These are phyloP conservation scores for Diorhabda elongata DNA, from an alignment of 1,140 invertebrate species.

Conservation along the genomic window DNA sequence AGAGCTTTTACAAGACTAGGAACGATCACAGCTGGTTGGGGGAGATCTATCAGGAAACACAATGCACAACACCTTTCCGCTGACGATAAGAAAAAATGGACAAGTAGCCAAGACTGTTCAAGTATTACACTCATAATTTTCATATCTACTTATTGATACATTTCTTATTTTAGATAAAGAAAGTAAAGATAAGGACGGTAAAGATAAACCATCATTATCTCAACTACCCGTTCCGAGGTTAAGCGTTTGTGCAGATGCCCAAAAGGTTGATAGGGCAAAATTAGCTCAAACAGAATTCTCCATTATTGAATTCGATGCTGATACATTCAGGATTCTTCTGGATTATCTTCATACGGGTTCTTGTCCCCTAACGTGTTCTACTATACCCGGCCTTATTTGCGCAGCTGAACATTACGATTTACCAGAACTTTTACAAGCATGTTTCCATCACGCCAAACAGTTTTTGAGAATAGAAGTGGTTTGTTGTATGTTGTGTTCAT, in stretches of 20 bases:
- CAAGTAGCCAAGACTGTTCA: constrained; percentile 86
- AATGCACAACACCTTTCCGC: constrained; percentile 65
- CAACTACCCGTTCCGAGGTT: constrained; percentile 78
- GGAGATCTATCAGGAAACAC: constrained; percentile 72
- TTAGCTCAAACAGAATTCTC: constrained; percentile 91
- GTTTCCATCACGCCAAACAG: constrained; percentile 93
- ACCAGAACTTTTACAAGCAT: constrained; percentile 87
- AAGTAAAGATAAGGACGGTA: constrained; percentile 71
- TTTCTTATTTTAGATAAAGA: constrained; percentile 50
- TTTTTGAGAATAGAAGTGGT: constrained; percentile 87
- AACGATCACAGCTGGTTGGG: constrained; percentile 86
- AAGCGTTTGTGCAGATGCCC: constrained; percentile 87
- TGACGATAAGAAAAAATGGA: constrained; percentile 89
- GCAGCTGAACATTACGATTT: constrained; percentile 92
- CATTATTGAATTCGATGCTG: constrained; percentile 92
- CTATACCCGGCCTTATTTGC: constrained; percentile 88
- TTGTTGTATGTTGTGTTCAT: constrained; percentile 85
- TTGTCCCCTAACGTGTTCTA: constrained; percentile 85
- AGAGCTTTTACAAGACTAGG: constrained; percentile 83
- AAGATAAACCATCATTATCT: constrained; percentile 67
- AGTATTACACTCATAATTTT: constrained; percentile 50
- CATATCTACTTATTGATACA: not conserved
- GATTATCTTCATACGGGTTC: constrained; percentile 91
- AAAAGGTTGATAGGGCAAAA: constrained; percentile 88
- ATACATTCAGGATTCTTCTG: constrained; percentile 84